phyloP scores from a whole-genome alignment of 2,888 invertebrate species.

The Hemaris fuciformis region DNA sequence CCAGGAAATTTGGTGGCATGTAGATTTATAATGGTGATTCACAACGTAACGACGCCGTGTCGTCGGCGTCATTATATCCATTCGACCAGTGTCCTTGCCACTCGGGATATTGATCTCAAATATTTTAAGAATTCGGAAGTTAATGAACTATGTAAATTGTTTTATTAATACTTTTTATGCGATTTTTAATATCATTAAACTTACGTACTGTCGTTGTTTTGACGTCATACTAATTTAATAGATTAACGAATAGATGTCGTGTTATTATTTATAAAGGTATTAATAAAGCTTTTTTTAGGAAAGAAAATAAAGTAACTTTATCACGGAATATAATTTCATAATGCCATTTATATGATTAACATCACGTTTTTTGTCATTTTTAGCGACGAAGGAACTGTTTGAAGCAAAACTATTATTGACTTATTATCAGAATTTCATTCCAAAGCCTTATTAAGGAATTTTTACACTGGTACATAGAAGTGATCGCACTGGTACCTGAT shows the following conservation, averaged over 20 bases:
- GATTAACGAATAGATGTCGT: not conserved
- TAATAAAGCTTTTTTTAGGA: not conserved
- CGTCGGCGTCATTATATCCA: not conserved
- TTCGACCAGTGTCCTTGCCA: slow-evolving; percentile 2
- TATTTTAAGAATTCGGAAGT: slow-evolving; percentile 21
- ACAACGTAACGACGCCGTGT: not conserved
- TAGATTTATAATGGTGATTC: not conserved
- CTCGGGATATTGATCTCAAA: slow-evolving; percentile 24
- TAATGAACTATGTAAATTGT: slow-evolving; percentile 23
- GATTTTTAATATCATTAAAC: not conserved
- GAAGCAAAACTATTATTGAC: too few species aligned
- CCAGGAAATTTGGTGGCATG: not conserved
- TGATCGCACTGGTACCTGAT: too few species aligned
- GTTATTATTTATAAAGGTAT: not conserved
- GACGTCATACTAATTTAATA: not conserved
- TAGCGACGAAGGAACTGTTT: too few species aligned
- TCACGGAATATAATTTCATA: too few species aligned
- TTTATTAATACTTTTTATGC: not conserved
- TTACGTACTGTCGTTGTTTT: not conserved
- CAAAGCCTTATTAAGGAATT: too few species aligned
- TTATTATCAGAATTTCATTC: too few species aligned
- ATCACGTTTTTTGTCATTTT: too few species aligned
- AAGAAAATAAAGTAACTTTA: too few species aligned
- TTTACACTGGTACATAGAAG: too few species aligned
- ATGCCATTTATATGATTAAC: too few species aligned